Evolutionary conservation across 2,797 vertebrate genomes (phyloP), one percentile per base, ranked within the genome.

Genomic region (Etheostoma nigrum): DNA sequence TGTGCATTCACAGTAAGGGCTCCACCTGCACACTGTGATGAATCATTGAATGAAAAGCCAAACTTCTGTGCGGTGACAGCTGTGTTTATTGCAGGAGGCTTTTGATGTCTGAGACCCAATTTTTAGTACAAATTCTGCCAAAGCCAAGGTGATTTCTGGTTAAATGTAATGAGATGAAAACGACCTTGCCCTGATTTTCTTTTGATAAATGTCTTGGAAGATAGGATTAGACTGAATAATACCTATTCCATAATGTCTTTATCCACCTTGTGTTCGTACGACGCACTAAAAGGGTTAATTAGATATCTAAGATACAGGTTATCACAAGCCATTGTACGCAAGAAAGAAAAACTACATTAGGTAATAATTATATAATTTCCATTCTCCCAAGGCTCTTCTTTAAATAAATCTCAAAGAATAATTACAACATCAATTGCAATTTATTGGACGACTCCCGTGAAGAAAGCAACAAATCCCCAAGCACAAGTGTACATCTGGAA

Each of bases 401-500:
- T 53, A 57, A 81, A 71, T 64, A 77, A 78, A 76, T 76, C 62
- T 70, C 52, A 68, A 66, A 78, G 54, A 77, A 74, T 78, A 78
- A 88, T 88, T 77, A 76, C 63, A 40, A 68, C 86, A 87, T 86
- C 80, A 79, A 72, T 70, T 70, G 63, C 23, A 66, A 89, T 84
- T 84, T 76, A 33, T 64, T 73, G 65, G 74, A 78, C 67, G 67
- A 44, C 66, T 78, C 66, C 67, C 11, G 62, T 81, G 51, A 77
- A 88, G 65, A 69, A 76, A 61, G 67, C 65, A 61, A 76, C 78
- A 72, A 74, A 81, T 86, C 60, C 82, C 72, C n/a, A 3, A 69
- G 76, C 67, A 54, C 36, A 18, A 69, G 58, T n/a, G 8, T 76
- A 84, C 91, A 88, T 82, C 86, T 92, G 90, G 89, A 91, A 91